These are phyloP conservation scores for Ctenodactylus gundi DNA, from an alignment of 2,113 vertebrate species.

Conservation along the genomic window DNA sequence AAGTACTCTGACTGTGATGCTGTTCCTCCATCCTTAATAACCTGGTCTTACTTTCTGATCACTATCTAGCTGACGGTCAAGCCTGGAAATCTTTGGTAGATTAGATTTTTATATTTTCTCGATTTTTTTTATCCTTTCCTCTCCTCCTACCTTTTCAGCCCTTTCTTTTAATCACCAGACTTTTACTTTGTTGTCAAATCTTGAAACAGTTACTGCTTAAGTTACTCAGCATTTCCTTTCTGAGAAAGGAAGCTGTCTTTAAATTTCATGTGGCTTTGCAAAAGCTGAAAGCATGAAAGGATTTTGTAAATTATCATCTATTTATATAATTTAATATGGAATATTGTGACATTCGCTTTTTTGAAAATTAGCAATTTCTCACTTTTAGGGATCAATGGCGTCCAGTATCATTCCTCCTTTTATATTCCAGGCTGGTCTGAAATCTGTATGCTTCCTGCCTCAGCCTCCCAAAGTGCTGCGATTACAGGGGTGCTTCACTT, in stretches of 20 bases:
- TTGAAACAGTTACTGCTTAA: not conserved
- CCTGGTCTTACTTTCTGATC: not conserved
- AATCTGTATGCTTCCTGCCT: no score
- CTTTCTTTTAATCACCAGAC: not conserved
- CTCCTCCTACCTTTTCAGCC: not conserved
- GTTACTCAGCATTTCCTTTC: not conserved
- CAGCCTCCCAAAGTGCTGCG: no score
- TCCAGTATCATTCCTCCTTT: no score
- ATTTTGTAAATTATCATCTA: not conserved
- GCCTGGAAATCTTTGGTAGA: not conserved
- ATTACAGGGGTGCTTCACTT: no score
- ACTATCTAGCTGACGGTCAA: not conserved
- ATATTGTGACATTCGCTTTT: not conserved
- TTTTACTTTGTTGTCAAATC: not conserved
- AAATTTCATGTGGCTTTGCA: not conserved
- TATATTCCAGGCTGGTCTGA: no score
- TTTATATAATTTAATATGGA: not conserved
- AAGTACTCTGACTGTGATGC: no score
- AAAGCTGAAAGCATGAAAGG: not conserved
- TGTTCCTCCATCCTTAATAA: not conserved
- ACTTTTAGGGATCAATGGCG: no score
- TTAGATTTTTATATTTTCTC: not conserved
- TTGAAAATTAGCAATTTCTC: conserved; percentile 20
- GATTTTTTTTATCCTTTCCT: not conserved
- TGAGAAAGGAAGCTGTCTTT: not conserved